Percentiles rank a stretch among this genome's conserved stretches.
These are phyloP conservation scores for Corynorhinus townsendii DNA, from an alignment of 2,113 vertebrate species.

Conservation along the genomic window DNA sequence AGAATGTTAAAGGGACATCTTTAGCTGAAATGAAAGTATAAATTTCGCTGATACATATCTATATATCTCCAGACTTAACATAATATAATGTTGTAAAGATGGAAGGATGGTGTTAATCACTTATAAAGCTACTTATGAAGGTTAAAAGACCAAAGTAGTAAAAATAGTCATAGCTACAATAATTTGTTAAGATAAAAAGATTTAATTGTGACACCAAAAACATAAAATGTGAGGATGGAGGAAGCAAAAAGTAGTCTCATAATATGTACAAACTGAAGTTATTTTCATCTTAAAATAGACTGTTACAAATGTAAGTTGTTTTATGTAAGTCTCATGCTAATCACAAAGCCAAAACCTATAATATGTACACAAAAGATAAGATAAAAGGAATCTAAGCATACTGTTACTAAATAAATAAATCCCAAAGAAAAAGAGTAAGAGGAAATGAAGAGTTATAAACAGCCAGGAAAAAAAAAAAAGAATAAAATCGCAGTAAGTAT, in stretches of 20 bases:
- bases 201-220: neutral
- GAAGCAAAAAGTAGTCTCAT: neutral
- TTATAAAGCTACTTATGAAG: neutral
- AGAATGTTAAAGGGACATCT: neutral
- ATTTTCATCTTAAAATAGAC: neutral
- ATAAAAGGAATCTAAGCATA: neutral
- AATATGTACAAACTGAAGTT: neutral
- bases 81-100: neutral
- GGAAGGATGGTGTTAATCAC: neutral
- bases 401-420: neutral
- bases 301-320: neutral
- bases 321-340: neutral
- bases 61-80: neutral
- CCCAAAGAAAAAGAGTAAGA: neutral
- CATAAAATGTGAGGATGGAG: neutral
- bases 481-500: neutral
- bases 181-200: neutral
- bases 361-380: neutral
- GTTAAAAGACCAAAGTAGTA: neutral
- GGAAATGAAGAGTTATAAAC: neutral
- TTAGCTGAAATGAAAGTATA: neutral
- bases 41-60: neutral
- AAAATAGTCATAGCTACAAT: neutral
- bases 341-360: neutral
- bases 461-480: neutral